These are phyloP conservation scores for Chinchilla lanigera DNA, from an alignment of 2,113 vertebrate genomes.

Conservation along the genomic window DNA sequence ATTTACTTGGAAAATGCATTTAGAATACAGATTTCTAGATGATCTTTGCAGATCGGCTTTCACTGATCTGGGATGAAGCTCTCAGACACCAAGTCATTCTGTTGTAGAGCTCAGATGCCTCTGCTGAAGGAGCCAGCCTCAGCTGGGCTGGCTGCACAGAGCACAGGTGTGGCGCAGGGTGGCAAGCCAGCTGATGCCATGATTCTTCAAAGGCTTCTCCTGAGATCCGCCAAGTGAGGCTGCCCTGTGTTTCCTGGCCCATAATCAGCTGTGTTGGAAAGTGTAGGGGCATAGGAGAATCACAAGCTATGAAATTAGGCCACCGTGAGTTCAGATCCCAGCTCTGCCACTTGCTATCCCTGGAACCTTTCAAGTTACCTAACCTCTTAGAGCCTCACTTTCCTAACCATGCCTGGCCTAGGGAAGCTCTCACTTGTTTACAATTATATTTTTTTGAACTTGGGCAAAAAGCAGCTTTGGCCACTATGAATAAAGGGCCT, in stretches of 20 bases:
- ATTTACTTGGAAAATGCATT: slow-evolving; percentile 30
- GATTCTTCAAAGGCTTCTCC: neutral
- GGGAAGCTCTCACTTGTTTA: neutral
- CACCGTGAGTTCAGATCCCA: neutral
- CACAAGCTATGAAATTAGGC: slow-evolving; percentile 12
- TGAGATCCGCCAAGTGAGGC: neutral
- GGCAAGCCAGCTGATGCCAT: neutral
- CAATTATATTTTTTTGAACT: neutral
- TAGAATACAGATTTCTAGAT: neutral
- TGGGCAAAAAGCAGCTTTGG: neutral
- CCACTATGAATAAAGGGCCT: neutral
- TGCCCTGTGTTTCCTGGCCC: neutral
- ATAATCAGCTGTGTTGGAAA: neutral
- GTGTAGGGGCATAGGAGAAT: neutral
- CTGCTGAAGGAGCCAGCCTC: neutral
- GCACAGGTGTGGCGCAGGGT: neutral
- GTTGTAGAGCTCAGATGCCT: neutral
- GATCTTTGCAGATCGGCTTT: neutral
- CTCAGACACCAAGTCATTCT: neutral
- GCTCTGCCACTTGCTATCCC: neutral
- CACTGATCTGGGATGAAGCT: neutral
- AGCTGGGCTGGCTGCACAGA: neutral
- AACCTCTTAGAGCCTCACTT: neutral
- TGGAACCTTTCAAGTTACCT: neutral
- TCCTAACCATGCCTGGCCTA: neutral